Evolutionary conservation across 2,113 vertebrate genomes (phyloP), one percentile per base, ranked within the genome.

Genomic region (Nothobranchius kuhntae): DNA sequence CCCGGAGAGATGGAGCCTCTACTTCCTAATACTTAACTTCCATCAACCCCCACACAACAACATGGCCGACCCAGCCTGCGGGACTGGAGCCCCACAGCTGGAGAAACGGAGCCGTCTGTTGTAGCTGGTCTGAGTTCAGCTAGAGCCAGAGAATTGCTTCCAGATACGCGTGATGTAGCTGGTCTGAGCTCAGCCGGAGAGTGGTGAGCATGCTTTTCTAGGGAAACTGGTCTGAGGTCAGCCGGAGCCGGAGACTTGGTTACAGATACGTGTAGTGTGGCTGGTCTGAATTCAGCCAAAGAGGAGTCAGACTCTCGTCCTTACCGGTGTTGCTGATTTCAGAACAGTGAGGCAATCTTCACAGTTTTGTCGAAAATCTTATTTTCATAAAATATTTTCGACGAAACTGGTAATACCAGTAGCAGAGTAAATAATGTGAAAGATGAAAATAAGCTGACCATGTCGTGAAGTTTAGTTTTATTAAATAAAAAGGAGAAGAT

Each of bases 41-140:
- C 86, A 85, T 86, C 86, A 74, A 84, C 78, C 85, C 85, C 76
- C 85, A 67, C 86, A 65, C 73, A 74, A 81, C 85, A 89, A 91
- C 88, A 91, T 90, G 88, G 89, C 89, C 78, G 89, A 83, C 85
- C 58, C 75, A 61, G 87, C 58, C 80, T 81, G 77, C 78, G 74
- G 82, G 83, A 83, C 80, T 61, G 79, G 67, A 85, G 81, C 54
- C 78, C 50, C 73, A 70, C 85, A 89, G 87, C 81, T 88, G 87
- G 83, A 87, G 81, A 65, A 42, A 1, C 65, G 4, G 67, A 66
- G 52, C 54, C 61, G 68, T 55, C 77, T 78, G 46, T 52, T 11
- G 1, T 71, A 36, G 73, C 67, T 70, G 83, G 64, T 80, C 74
- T 13, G 70, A 36, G 67, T 26, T 13, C 50, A 44, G 71, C 58